These are phyloP conservation scores for Drosophila basisetae DNA, from an alignment of 2,888 invertebrate genomes.

Conservation along the genomic window DNA sequence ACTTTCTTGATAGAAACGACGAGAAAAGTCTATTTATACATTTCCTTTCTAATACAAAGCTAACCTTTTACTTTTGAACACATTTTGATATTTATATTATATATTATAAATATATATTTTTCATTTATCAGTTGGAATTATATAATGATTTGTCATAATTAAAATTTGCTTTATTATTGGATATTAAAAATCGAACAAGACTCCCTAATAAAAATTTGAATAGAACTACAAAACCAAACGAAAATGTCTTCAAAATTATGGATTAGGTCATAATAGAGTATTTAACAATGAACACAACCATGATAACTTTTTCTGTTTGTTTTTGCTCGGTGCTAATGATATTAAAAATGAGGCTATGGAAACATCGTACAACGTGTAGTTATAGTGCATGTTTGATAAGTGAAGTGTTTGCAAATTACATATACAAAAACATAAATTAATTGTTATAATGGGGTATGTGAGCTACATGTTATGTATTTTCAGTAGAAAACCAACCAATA, in stretches of 20 bases:
- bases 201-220: background rate
- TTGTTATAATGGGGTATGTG: slow-evolving; percentile 43
- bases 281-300: background rate
- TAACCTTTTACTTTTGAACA: background rate
- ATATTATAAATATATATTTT: too few species aligned
- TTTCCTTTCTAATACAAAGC: background rate
- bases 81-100: background rate
- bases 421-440: slow-evolving; percentile 25
- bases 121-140: background rate
- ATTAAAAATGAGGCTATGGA: slow-evolving; percentile 4
- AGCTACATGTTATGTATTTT: slow-evolving; percentile 1
- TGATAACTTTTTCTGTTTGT: background rate
- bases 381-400: slow-evolving; percentile 35
- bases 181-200: background rate
- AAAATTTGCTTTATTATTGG: background rate
- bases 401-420: slow-evolving; percentile 50
- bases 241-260: background rate
- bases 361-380: background rate
- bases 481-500: background rate
- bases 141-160: background rate
- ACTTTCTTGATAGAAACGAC: background rate
- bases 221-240: background rate
- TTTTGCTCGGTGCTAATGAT: slow-evolving; percentile 15
- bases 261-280: background rate
- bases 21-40: background rate